Evolutionary conservation across 64 coral and sea anemone genomes (phyloP).

Genomic region (Porites australiensis): DNA sequence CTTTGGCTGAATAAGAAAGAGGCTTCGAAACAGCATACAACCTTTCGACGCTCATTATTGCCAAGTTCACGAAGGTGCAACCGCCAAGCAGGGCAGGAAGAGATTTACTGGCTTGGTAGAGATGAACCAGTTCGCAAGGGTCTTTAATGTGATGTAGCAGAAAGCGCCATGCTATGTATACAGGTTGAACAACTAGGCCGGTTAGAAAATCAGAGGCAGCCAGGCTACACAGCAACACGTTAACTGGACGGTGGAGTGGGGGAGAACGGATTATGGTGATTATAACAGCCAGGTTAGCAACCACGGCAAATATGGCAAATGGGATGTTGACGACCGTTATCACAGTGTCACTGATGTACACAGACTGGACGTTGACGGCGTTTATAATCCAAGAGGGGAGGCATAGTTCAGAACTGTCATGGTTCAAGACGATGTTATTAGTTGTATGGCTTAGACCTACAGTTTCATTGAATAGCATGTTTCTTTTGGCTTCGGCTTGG

Average conservation of each 20-base stretch:
- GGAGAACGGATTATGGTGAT: background rate
- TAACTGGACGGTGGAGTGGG: slow-evolving; percentile 3
- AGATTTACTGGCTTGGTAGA: slow-evolving; percentile 8
- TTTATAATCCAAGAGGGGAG: background rate
- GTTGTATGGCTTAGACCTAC: background rate
- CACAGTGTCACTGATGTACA: background rate
- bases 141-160: background rate
- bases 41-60: slow-evolving; percentile 12
- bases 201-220: slow-evolving; percentile 13
- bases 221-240: slow-evolving; percentile 39
- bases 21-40: slow-evolving; percentile 22
- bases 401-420: background rate
- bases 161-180: background rate
- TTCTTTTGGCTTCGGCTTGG: too few species aligned
- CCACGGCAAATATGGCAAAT: background rate
- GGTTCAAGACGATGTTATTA: background rate
- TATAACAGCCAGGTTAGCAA: slow-evolving; percentile 31
- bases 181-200: slow-evolving; percentile 10
- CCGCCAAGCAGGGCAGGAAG: background rate
- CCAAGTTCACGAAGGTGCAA: background rate
- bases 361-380: background rate
- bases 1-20: background rate
- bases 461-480: background rate
- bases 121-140: background rate
- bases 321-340: background rate